phyloP scores from a whole-genome alignment of 2,888 invertebrate species.

The Oscheius myriophilus region DNA sequence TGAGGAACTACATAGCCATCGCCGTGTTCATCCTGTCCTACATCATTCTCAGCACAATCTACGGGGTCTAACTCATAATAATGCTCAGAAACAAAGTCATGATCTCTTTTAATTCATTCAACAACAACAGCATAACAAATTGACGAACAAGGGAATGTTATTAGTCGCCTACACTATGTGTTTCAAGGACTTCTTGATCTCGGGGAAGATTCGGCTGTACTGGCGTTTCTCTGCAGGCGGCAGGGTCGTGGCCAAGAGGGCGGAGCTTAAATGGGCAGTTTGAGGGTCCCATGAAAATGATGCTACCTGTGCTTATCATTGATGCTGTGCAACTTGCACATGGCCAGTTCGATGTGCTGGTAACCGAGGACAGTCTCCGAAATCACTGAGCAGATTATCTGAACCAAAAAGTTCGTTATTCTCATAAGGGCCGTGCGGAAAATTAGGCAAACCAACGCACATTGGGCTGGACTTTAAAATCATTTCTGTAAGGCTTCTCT shows the following conservation, averaged over 20 bases:
- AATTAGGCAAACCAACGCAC: background rate
- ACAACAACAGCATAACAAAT: constrained; percentile 7
- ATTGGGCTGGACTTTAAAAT: background rate
- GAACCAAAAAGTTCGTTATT: no score
- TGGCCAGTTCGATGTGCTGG: constrained; percentile 15
- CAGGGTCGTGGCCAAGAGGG: constrained; percentile 14
- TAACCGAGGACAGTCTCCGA: constrained; percentile 20
- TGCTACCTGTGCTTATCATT: constrained; percentile 22
- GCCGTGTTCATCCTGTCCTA: constrained; percentile 24
- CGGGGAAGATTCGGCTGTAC: constrained; percentile 17
- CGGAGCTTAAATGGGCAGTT: constrained; percentile 12
- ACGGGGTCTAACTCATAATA: constrained; percentile 14
- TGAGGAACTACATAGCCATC: constrained; percentile 28
- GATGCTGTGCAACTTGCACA: constrained; percentile 15
- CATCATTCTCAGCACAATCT: constrained; percentile 20
- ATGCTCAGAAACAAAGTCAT: background rate
- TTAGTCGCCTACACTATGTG: background rate
- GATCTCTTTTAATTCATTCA: background rate
- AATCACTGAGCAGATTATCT: constrained; percentile 7
- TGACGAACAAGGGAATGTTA: constrained; percentile 3
- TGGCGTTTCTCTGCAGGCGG: constrained; percentile 21
- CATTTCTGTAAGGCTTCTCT: no score
- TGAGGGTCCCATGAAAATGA: background rate
- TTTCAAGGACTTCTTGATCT: constrained; percentile 3
- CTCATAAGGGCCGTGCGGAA: no score